phyloP scores from a whole-genome alignment of 2,888 invertebrate genomes.

The Agrotis puta region DNA sequence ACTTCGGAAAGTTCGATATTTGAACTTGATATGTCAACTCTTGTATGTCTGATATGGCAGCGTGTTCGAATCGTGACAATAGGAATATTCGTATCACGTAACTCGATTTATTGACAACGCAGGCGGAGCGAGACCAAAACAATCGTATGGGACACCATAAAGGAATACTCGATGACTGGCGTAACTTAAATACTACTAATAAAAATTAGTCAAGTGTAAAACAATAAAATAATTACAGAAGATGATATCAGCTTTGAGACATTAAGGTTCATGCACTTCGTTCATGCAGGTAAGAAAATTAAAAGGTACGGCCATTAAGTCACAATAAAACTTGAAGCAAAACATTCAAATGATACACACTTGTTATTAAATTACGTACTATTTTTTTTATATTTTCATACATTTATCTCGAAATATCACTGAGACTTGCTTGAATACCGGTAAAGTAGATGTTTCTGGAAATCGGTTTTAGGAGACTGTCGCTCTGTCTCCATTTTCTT shows the following conservation, averaged over 20 bases:
- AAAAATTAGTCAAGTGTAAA: constrained; percentile 44
- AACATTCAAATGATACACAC: background rate
- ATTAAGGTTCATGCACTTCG: constrained; percentile 6
- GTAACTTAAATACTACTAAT: constrained; percentile 44
- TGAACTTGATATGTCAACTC: constrained; percentile 44
- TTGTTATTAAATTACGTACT: background rate
- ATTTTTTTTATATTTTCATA: no score
- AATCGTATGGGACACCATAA: constrained; percentile 62
- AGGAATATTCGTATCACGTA: constrained; percentile 62
- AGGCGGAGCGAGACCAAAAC: constrained; percentile 69
- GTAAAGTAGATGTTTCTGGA: no score
- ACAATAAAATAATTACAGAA: constrained; percentile 35
- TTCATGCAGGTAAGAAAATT: constrained; percentile 16
- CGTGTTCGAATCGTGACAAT: constrained; percentile 46
- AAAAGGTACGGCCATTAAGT: constrained; percentile 8
- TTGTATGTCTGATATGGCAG: constrained; percentile 28
- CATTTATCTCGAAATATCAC: no score
- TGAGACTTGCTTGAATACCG: no score
- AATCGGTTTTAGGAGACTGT: no score
- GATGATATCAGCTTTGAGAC: constrained; percentile 28
- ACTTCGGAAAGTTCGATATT: constrained; percentile 25
- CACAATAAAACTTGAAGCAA: background rate
- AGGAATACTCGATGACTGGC: constrained; percentile 49
- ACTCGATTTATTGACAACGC: constrained; percentile 63
- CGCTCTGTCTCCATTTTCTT: no score